These are phyloP conservation scores for Strix aluco DNA, from an alignment of 2,113 vertebrate species.

Conservation along the genomic window DNA sequence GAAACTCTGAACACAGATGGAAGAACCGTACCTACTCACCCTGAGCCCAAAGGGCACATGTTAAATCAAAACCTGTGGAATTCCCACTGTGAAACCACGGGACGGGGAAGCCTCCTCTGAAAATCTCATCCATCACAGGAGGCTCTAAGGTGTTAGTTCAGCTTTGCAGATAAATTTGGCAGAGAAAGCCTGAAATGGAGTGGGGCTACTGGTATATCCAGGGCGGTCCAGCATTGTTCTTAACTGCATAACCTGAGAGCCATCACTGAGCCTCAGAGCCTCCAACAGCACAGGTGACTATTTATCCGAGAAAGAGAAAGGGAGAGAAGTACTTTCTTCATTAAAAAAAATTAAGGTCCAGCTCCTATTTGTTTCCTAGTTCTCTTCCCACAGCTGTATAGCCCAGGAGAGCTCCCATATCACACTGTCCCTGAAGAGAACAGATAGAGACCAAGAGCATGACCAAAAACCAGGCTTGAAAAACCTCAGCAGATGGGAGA, in stretches of 20 bases:
- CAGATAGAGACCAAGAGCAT: background rate
- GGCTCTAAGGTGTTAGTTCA: background rate
- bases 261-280: background rate
- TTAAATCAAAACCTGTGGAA: background rate
- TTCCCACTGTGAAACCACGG: accelerated
- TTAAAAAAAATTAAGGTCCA: background rate
- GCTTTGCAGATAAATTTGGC: background rate
- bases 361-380: background rate
- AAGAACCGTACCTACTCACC: background rate
- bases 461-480: background rate
- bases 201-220: background rate
- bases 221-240: background rate
- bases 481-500: accelerated
- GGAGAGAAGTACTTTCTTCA: background rate
- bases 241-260: background rate
- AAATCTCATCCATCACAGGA: background rate
- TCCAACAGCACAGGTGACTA: background rate
- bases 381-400: background rate
- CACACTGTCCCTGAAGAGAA: background rate
- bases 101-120: background rate
- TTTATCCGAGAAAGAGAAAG: background rate
- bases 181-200: background rate
- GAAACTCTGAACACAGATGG: background rate
- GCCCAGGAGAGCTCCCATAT: background rate
- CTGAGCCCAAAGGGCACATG: background rate